Evolutionary conservation across 2,113 vertebrate species (phyloP).

Genomic region (Epinephelus moara): DNA sequence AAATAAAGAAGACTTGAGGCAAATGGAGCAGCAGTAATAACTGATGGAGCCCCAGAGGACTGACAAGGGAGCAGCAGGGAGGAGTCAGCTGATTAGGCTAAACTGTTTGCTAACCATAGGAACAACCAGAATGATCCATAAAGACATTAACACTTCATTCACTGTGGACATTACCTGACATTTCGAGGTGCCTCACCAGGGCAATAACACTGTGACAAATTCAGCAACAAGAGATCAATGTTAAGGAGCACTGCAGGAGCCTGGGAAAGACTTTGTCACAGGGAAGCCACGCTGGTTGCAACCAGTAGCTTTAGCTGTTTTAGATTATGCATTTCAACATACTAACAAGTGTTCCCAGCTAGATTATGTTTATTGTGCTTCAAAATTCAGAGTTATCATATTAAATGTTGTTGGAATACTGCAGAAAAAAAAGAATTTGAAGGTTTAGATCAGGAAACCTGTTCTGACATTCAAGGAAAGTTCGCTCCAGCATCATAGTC

Average conservation of each 20-base stretch:
- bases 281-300: conserved; percentile 28
- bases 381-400: neutral
- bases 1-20: neutral
- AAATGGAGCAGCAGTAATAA: neutral
- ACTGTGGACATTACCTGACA: conserved; percentile 41
- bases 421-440: conserved; percentile 11
- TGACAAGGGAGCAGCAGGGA: neutral
- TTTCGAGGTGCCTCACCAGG: conserved; percentile 54
- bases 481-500: conserved; percentile 40
- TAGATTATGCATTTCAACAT: neutral
- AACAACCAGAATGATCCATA: conserved; percentile 69
- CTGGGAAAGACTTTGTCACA: conserved; percentile 40
- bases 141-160: conserved; percentile 77
- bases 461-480: conserved; percentile 44
- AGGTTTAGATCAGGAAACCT: conserved; percentile 7
- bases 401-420: conserved; percentile 1
- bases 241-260: conserved; percentile 57
- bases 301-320: neutral
- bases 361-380: neutral
- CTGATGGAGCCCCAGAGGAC: neutral
- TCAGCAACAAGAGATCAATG: conserved; percentile 71
- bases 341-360: neutral
- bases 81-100: conserved; percentile 30
- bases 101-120: conserved; percentile 65
- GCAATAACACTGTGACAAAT: conserved; percentile 77